phyloP scores from a whole-genome alignment of 2,888 invertebrate species.

The Apocheima hispidaria region DNA sequence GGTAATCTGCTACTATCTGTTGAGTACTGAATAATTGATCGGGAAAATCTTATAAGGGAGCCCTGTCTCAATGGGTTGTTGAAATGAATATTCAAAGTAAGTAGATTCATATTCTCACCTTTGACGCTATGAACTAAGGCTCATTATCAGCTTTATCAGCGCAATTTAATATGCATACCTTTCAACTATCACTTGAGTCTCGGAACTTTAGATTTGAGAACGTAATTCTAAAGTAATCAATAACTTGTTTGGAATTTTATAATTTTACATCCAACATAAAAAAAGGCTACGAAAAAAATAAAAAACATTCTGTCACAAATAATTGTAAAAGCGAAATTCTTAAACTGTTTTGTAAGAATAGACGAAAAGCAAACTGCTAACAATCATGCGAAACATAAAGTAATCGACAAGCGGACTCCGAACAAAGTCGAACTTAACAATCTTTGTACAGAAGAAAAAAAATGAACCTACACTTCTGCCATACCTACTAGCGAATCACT shows the following conservation, averaged over 20 bases:
- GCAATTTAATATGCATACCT: slow-evolving; percentile 13
- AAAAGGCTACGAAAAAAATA: too few species aligned
- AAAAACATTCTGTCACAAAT: too few species aligned
- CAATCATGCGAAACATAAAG: too few species aligned
- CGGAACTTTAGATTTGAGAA: background rate
- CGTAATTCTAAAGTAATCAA: background rate
- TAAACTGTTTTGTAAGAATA: background rate
- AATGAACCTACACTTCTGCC: background rate
- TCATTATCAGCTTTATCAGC: slow-evolving; percentile 21
- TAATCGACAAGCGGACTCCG: background rate
- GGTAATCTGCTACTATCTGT: too few species aligned
- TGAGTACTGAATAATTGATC: slow-evolving; percentile 2
- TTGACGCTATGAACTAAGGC: slow-evolving; percentile 22
- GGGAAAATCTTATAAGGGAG: slow-evolving; percentile 11
- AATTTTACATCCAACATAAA: too few species aligned
- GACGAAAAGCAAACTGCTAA: too few species aligned
- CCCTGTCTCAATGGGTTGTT: slow-evolving; percentile 2
- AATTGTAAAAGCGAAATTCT: background rate
- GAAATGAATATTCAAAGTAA: slow-evolving; percentile 28
- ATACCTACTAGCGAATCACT: background rate
- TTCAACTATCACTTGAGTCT: background rate
- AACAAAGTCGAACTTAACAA: background rate
- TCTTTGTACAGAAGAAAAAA: background rate
- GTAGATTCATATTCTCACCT: slow-evolving; percentile 27
- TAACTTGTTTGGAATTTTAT: background rate